These are phyloP conservation scores for Tachycineta bicolor DNA, from an alignment of 2,113 vertebrate genomes.

Conservation along the genomic window DNA sequence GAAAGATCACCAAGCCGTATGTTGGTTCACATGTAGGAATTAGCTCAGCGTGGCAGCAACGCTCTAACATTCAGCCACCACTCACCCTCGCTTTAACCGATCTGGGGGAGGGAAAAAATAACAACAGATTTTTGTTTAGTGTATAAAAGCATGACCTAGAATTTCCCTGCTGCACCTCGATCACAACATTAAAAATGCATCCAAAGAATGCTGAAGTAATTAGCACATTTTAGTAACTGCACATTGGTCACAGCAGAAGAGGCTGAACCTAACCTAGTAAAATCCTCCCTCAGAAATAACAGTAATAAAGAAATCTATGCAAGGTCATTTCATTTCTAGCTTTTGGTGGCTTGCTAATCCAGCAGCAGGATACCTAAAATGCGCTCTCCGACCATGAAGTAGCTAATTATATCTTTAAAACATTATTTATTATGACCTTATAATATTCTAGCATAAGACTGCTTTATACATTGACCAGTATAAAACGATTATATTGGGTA, in stretches of 20 bases:
- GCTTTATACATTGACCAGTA: constrained; percentile 69
- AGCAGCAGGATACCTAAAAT: constrained; percentile 27
- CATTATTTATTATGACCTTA: constrained; percentile 74
- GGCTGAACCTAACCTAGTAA: constrained; percentile 25
- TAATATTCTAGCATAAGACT: constrained; percentile 61
- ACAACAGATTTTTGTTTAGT: constrained; percentile 18
- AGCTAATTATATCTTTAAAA: constrained; percentile 70
- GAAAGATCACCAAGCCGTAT: constrained; percentile 37
- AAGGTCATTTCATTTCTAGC: neutral
- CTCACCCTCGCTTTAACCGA: constrained; percentile 33
- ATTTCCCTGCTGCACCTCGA: constrained; percentile 8
- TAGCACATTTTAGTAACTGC: constrained; percentile 53
- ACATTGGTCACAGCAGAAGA: constrained; percentile 53
- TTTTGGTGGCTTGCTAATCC: constrained; percentile 3
- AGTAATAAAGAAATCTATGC: constrained; percentile 27
- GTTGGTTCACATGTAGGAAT: constrained; percentile 55
- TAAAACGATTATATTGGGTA: constrained; percentile 74
- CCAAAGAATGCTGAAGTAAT: constrained; percentile 38
- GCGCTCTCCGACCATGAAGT: constrained; percentile 44
- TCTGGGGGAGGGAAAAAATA: neutral
- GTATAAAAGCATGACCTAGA: constrained; percentile 43
- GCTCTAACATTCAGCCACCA: constrained; percentile 31
- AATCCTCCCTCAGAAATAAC: constrained; percentile 40
- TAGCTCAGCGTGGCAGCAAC: constrained; percentile 4
- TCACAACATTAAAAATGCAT: neutral